A percentile compares a stretch with the other conserved stretches of the same genome.
Conservation (phyloP, 2,113 vertebrate genomes). For the Saccopteryx bilineata region DNA sequence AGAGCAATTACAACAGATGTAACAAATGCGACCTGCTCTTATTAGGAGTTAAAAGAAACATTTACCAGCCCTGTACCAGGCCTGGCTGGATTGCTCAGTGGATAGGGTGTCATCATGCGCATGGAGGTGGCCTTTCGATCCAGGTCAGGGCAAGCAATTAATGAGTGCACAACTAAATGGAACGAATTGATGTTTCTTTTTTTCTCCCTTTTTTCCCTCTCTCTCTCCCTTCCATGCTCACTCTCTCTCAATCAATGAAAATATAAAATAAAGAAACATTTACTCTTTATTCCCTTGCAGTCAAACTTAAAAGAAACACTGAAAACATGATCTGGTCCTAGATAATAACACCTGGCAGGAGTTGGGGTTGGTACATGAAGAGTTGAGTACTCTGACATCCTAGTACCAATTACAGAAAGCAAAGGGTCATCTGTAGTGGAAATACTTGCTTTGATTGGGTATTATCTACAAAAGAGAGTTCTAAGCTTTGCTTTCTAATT, state of each 20-base stretch:
- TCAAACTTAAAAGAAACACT: conserved; percentile 21
- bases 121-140: too few species aligned
- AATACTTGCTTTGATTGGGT: not conserved
- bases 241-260: too few species aligned
- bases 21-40: not conserved
- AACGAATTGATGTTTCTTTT: too few species aligned
- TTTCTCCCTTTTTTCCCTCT: too few species aligned
- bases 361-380: not conserved
- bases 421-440: not conserved
- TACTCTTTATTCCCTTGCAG: not conserved
- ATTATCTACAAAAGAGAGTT: not conserved
- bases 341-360: not conserved
- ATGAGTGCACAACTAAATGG: too few species aligned
- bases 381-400: not conserved
- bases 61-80: not conserved
- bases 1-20: not conserved
- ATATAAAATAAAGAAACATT: not conserved
- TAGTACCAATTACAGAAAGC: not conserved
- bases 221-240: too few species aligned
- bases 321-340: not conserved
- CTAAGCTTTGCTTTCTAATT: conserved; percentile 32
- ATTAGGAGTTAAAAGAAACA: not conserved
- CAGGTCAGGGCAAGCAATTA: too few species aligned
- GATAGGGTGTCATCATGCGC: too few species aligned
- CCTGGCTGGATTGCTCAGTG: too few species aligned